Percentiles rank a stretch among this genome's conserved stretches.
phyloP scores from a whole-genome alignment of 2,888 invertebrate species.

The Pseudeuparius sepicola region DNA sequence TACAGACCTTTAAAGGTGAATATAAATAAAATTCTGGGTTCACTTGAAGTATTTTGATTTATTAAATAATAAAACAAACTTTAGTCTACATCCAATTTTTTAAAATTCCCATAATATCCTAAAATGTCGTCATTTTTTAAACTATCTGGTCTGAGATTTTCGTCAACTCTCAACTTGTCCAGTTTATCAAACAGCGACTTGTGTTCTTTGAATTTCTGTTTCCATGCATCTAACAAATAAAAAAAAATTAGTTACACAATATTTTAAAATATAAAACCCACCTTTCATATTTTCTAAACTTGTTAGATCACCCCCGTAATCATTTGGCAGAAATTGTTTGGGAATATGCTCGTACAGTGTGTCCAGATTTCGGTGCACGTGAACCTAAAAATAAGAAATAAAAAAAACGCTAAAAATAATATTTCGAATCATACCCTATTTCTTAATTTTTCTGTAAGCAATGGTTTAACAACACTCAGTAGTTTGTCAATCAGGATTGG shows the following conservation, averaged over 20 bases:
- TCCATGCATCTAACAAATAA: slow-evolving; percentile 15
- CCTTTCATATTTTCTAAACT: slow-evolving; percentile 50
- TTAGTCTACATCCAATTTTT: slow-evolving; percentile 27
- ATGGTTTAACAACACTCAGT: slow-evolving; percentile 37
- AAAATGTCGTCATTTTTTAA: slow-evolving; percentile 25
- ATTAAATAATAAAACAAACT: background rate
- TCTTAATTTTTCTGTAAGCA: slow-evolving; percentile 39
- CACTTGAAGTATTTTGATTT: no score
- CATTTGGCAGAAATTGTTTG: slow-evolving; percentile 25
- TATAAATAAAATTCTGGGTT: no score
- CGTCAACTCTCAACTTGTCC: slow-evolving; percentile 21
- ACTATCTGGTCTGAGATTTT: slow-evolving; percentile 23
- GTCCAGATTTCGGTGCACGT: slow-evolving; percentile 22
- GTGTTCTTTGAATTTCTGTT: slow-evolving; percentile 17
- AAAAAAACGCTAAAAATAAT: background rate
- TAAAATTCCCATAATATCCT: slow-evolving; percentile 30
- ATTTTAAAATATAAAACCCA: slow-evolving; percentile 27
- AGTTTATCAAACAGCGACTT: slow-evolving; percentile 21
- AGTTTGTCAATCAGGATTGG: slow-evolving; percentile 33
- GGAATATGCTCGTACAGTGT: slow-evolving; percentile 22
- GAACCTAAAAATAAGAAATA: slow-evolving; percentile 17
- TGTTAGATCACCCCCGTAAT: slow-evolving; percentile 27
- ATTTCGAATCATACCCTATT: slow-evolving; percentile 32
- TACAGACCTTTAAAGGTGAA: no score
- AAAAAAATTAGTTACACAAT: no score